These are phyloP conservation scores for Cliona cf. orientalis DNA, from an alignment of 37 sponge, comb jelly and placozoan genomes.

Conservation along the genomic window DNA sequence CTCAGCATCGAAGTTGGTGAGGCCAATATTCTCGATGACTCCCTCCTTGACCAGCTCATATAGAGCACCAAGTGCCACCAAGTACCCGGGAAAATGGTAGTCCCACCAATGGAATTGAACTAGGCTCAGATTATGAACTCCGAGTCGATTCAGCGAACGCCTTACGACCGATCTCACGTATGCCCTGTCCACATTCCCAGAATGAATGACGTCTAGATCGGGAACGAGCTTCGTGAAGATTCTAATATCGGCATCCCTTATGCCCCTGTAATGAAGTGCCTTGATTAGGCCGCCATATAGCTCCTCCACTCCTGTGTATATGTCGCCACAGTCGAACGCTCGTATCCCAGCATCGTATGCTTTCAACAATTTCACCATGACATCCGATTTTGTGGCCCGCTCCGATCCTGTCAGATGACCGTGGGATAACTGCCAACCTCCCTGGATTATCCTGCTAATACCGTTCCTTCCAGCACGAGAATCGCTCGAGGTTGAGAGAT, in stretches of 20 bases:
- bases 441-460: slow-evolving; percentile 34
- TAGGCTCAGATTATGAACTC: slow-evolving; percentile 31
- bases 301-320: slow-evolving; percentile 78
- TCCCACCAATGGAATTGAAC: slow-evolving; percentile 83
- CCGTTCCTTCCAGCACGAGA: neutral
- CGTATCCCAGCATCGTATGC: slow-evolving; percentile 38
- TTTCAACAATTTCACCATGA: slow-evolving; percentile 21
- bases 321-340: slow-evolving; percentile 73
- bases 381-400: neutral
- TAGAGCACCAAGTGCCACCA: slow-evolving; percentile 26
- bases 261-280: slow-evolving; percentile 11
- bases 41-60: slow-evolving; percentile 43
- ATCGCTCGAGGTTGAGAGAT: neutral
- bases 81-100: slow-evolving; percentile 7
- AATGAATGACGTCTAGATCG: slow-evolving; percentile 48
- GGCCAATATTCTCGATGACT: slow-evolving; percentile 42
- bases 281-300: slow-evolving; percentile 51
- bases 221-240: slow-evolving; percentile 71
- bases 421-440: slow-evolving; percentile 68
- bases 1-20: slow-evolving; percentile 59
- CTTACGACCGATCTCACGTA: slow-evolving; percentile 41
- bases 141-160: slow-evolving; percentile 56
- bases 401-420: slow-evolving; percentile 26
- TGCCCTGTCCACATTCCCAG: slow-evolving; percentile 14
- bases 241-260: slow-evolving; percentile 11